Evolutionary conservation across 35 echinoderm and acorn worm genomes (phyloP), one percentile per base, ranked within the genome.

Genomic region (Heliocidaris erythrogramma): DNA sequence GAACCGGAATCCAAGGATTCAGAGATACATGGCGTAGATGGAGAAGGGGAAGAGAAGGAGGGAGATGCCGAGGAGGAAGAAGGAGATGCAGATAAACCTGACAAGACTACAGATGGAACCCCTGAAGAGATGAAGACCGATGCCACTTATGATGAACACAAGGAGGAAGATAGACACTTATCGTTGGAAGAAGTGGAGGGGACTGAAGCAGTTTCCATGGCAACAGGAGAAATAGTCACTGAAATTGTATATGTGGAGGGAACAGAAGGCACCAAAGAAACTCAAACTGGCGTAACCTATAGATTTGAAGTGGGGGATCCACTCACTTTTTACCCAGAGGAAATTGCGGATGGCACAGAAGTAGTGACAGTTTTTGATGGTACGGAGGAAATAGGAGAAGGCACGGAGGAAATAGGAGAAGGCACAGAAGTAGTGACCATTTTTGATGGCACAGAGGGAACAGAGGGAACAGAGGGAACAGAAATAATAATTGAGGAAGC

Each of bases 21-120:
- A 9, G 31, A n/a, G 91, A 13, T 13, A 56, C 49, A 30, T 13
- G 91, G 48, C 6, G n/a, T 11, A 13, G 91, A 52, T 52, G 90
- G 30, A 10, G 91, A 59, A 30, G 91, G 30, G 30, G 31, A 9
- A 32, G 10, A 13, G 50, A 59, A 92, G 91, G 49, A 59, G 16
- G 91, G 91, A 29, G 91, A 18, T 92, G 0, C 49, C 7, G 17
- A 18, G 13, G 30, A 32, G 17, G 87, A 89, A n/a, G n/a, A n/a
- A 89, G 47, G 14, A 89, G 87, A 89, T 89, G 87, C 5, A 47
- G 3, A 89, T 89, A 89, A 89, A 47, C 87, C 87, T n/a, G 65
- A 7, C 65, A 78, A 78, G 65, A 24, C 65, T 78, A 78, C 65
- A 78, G 65, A 78, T 27, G 65, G 27, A 78, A 78, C 65, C 27